Base-by-base conservation (phyloP, 2,113 vertebrate genomes). In the Microcebus lehilahytsara region DNA sequence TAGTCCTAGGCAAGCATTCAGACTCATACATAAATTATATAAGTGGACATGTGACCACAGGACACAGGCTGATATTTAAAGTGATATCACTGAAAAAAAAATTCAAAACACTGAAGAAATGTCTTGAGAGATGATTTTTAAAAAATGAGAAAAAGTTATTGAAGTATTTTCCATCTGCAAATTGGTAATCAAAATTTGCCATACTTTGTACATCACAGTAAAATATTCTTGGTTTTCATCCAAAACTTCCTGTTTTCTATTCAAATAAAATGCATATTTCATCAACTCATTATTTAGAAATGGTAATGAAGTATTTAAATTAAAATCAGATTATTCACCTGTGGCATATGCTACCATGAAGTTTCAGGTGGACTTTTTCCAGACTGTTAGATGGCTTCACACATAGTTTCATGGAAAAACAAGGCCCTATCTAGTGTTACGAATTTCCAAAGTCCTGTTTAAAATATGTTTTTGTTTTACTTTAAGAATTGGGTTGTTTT, bases 201-300 rank as follows among this genome's bases (percentile, higher is more conserved):
- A 2, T 85, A 85, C 40, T 87, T 87, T 79, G 71, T 53, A 58
- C 17, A 46, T 85, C 66, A 30, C 3, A 30, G 87, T 85, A 23
- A 46, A 58, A 69, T 62, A 30, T 62, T 78, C 60, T 62, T 66
- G 84, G 78, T 96, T 97, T 91, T 20, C 60, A 91, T 85, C 92
- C 46, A 85, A 40, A 66, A 60, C 0, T 62, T 60, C 67, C 71
- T 74, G 23, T 79, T 94, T 97, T 53, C 9, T 69, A 10, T 49
- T 94, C 27, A 40, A 96, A 75, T 79, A 92, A 93, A 96, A 89
- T 93, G n/a, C 37, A 49, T 51, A 13, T 7, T 49, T 84, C 91
- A 85, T 89, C 42, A 91, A 53, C 7, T 58, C 0, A n/a, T 96
- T 34, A 30, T 58, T 96, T 83, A 84, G 11, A 46, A 72, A 10